A percentile compares a stretch with the other conserved stretches of the same genome.
Conservation (phyloP, 2,113 vertebrate genomes). For the Oncorhynchus kisutch region DNA sequence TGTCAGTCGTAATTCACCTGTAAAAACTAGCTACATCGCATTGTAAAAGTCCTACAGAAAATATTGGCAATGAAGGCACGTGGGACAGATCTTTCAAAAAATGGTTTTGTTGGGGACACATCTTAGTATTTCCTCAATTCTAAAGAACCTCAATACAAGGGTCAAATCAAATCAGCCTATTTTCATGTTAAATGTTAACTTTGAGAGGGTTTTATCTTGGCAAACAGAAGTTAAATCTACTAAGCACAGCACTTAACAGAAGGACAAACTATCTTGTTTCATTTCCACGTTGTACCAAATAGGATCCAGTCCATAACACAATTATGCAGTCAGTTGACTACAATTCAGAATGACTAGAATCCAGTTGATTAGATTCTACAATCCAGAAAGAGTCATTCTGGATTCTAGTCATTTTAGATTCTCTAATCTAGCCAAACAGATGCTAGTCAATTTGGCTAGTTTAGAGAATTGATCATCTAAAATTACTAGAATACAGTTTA, state of each 20-base stretch:
- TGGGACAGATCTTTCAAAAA: not conserved
- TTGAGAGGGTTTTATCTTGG: not conserved
- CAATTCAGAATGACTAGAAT: too few species aligned
- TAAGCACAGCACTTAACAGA: not conserved
- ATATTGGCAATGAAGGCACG: constrained; percentile 33
- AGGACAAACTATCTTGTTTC: not conserved
- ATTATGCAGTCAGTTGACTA: not conserved
- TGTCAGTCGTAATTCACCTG: not conserved
- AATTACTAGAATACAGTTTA: too few species aligned
- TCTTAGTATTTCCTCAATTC: not conserved
- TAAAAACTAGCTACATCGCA: not conserved
- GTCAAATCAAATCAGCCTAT: too few species aligned
- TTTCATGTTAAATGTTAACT: not conserved
- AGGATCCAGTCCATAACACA: constrained; percentile 2
- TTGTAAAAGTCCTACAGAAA: not conserved
- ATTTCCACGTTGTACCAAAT: not conserved
- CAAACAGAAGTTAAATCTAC: not conserved
- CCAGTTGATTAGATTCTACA: constrained; percentile 24
- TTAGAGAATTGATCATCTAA: too few species aligned
- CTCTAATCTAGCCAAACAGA: too few species aligned
- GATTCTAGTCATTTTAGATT: too few species aligned
- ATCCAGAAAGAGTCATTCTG: too few species aligned
- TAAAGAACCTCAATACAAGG: not conserved
- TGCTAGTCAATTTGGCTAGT: too few species aligned
- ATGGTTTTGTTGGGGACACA: not conserved